Conservation (phyloP, 2,113 vertebrate genomes). For the Hippocampus abdominalis region DNA sequence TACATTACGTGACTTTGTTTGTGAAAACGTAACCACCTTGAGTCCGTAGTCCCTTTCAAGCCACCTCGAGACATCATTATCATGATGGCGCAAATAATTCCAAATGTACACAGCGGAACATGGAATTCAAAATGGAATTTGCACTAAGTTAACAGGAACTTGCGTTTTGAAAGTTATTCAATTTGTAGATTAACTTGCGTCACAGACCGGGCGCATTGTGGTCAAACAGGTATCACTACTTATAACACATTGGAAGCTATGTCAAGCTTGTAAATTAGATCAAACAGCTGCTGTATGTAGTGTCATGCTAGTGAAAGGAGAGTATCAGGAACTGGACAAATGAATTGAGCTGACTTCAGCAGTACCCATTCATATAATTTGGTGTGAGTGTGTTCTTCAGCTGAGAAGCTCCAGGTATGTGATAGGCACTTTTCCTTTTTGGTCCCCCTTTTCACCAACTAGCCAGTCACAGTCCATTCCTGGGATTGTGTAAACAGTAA, state of each 20-base stretch:
- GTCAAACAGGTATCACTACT: not conserved
- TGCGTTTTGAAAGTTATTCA: not conserved
- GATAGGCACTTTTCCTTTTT: conserved; percentile 93
- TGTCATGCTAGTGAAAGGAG: not conserved
- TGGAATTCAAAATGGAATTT: no score
- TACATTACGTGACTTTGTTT: no score
- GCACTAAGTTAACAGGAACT: not conserved
- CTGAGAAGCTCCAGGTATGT: conserved; percentile 96
- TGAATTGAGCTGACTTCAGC: conserved; percentile 2
- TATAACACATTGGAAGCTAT: not conserved
- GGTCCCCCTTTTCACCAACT: conserved; percentile 88
- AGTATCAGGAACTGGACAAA: conserved; percentile 1
- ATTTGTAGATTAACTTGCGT: not conserved
- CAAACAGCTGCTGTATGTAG: not conserved
- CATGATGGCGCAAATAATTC: no score
- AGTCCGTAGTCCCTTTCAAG: no score
- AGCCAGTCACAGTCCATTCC: conserved; percentile 98
- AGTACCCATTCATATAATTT: not conserved
- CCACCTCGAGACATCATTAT: no score
- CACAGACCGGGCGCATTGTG: not conserved
- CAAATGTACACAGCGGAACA: no score
- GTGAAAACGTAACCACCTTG: no score
- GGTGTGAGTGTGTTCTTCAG: conserved; percentile 60
- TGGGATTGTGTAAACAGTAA: conserved; percentile 92
- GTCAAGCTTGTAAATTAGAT: conserved; percentile 3